Percentiles rank a stretch among this genome's conserved stretches.
Evolutionary conservation across 1,140 invertebrate species (phyloP).

Genomic region (Bombus terrestris): DNA sequence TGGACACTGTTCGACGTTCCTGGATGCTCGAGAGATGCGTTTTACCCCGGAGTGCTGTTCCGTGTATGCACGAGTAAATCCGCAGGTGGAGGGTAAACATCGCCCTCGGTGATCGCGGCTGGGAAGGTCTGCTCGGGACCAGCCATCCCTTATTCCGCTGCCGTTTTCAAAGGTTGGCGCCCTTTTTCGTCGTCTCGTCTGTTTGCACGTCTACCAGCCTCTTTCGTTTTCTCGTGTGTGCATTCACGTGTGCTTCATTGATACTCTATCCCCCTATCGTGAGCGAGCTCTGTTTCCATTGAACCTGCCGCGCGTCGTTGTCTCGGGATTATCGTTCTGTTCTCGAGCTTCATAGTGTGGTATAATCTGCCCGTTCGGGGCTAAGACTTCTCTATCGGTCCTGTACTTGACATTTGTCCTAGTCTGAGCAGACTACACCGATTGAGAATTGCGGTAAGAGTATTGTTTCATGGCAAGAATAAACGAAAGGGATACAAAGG

Average conservation of each 20-base stretch:
- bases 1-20: slow-evolving; percentile 53
- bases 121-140: slow-evolving; percentile 34
- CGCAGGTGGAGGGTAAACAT: slow-evolving; percentile 70
- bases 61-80: slow-evolving; percentile 76
- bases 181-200: slow-evolving; percentile 50
- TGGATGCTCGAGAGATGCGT: slow-evolving; percentile 62
- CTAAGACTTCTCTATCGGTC: background rate
- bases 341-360: background rate
- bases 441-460: background rate
- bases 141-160: slow-evolving; percentile 34
- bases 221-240: slow-evolving; percentile 45
- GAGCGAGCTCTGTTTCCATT: background rate
- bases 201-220: slow-evolving; percentile 53
- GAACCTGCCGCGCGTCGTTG: slow-evolving; percentile 18
- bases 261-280: slow-evolving; percentile 38
- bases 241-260: slow-evolving; percentile 54
- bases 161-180: slow-evolving; percentile 54
- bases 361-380: slow-evolving; percentile 2
- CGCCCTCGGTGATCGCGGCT: slow-evolving; percentile 56
- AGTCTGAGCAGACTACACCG: too few species aligned
- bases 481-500: too few species aligned
- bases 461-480: background rate
- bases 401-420: background rate
- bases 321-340: slow-evolving; percentile 41
- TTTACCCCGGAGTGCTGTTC: slow-evolving; percentile 72